Percentiles rank a stretch among this genome's conserved stretches.
phyloP scores from a whole-genome alignment of 2,797 vertebrate genomes.

The Premnoplex brunnescens region DNA sequence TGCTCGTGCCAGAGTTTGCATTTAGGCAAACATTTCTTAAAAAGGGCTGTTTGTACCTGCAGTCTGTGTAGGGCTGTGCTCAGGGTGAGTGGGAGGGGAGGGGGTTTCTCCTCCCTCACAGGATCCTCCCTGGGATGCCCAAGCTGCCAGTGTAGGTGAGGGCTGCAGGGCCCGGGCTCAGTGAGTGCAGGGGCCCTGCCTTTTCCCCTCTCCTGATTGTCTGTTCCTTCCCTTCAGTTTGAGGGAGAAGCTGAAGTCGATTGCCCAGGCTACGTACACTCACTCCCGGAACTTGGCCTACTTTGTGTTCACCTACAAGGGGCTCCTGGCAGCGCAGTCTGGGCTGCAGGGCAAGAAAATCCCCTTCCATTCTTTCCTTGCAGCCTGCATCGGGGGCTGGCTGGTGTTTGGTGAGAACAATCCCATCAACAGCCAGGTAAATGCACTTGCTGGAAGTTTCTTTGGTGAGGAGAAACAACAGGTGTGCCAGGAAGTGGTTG shows the following conservation, averaged over 20 bases:
- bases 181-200: not conserved
- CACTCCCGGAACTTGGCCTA: conserved; percentile 91
- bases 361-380: conserved; percentile 90
- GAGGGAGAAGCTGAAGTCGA: conserved; percentile 87
- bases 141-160: not conserved
- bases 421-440: conserved; percentile 95
- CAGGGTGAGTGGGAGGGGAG: not conserved
- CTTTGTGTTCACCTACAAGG: conserved; percentile 94
- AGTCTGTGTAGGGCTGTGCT: not conserved
- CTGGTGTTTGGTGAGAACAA: conserved; percentile 93
- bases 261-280: conserved; percentile 88
- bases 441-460: not conserved
- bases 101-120: not conserved
- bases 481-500: not conserved
- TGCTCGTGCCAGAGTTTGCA: not conserved
- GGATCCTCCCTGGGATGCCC: too few relatives aligned
- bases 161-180: not conserved
- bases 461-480: not conserved
- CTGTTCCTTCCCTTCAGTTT: conserved; percentile 78
- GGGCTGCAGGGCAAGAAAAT: conserved; percentile 83
- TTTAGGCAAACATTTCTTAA: too few relatives aligned
- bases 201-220: not conserved
- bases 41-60: accelerated
- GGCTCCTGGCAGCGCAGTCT: conserved; percentile 84
- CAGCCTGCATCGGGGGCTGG: conserved; percentile 89